Percentiles rank a stretch among this genome's conserved stretches.
Conservation (phyloP, 2,888 invertebrate species). For the Melinopterus prodromus region DNA sequence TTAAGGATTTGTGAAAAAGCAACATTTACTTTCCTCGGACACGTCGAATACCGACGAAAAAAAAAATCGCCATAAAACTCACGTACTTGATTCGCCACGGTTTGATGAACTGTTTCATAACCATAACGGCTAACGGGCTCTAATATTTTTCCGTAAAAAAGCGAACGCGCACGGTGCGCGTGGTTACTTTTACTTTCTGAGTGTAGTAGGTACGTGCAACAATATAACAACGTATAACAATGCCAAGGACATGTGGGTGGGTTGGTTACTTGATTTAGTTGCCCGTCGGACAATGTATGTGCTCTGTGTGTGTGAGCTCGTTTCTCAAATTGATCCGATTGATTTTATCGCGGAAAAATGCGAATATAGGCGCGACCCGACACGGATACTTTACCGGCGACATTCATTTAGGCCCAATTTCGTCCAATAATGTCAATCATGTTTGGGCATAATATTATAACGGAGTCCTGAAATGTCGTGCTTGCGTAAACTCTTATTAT, state of each 20-base stretch:
- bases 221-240: not conserved
- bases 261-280: not conserved
- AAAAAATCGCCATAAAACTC: constrained; percentile 4
- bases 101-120: constrained; percentile 4
- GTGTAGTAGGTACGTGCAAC: not conserved
- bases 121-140: constrained; percentile 4
- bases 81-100: not conserved
- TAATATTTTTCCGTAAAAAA: constrained; percentile 4
- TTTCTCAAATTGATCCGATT: constrained; percentile 4
- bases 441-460: not conserved
- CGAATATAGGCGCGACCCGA: constrained; percentile 4
- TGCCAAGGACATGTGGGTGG: not conserved
- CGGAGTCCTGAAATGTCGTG: not conserved
- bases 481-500: not conserved
- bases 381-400: constrained; percentile 4
- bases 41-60: not conserved
- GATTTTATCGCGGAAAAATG: constrained; percentile 4
- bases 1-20: not conserved
- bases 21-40: constrained; percentile 4
- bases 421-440: constrained; percentile 4
- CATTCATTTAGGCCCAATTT: constrained; percentile 4
- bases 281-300: not conserved
- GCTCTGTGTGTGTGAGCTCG: not conserved
- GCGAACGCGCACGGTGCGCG: not conserved
- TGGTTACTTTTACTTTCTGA: not conserved